Base-by-base conservation (phyloP, 2,888 invertebrate species). In the Notocelia uddmanniana region DNA sequence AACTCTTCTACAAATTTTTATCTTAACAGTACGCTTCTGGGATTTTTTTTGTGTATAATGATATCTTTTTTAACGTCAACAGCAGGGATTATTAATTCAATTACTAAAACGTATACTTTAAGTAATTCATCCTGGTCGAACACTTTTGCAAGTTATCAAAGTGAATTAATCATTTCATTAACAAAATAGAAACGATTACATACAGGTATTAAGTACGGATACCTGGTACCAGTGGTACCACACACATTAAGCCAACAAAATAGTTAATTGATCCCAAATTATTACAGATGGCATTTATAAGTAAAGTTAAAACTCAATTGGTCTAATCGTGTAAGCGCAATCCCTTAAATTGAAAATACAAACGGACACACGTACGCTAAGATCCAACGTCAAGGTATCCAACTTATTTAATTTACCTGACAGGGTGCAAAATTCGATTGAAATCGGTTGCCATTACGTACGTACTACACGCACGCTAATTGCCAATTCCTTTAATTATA, bases 401-500 rank as follows among this genome's bases (percentile, higher is more conserved):
- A 71, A 48, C 52, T 66, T n/a, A n/a, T n/a, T n/a, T 59, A 71
- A 66, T 59, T 59, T 59, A 31, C 31, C 54, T 54, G 59, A 54
- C 52, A 70, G 52, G 26, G 41, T 58, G 54, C 66, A 18, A 66
- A 59, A 54, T 60, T 71, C 59, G 54, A 71, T 71, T 71, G 60
- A 45, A 60, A 71, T 71, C 52, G 52, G 34, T 52, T 48, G 50
- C 50, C 15, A 66, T 58, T 31, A 19, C 55, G 18, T 19, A 70
- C 48, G 21, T 19, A 70, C 64, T 41, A 57, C 55, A 55, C 60
- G 60, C 54, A 60, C 34, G 48, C 31, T 68, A 67, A 68, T 72
- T 68, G 48, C 68, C 66, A 52, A 72, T 72, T 68, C 72, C 72
- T 72, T 68, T 72, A 62, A 72, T 72, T 60, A 72, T 62, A 72